A percentile compares a stretch with the other conserved stretches of the same genome.
These are phyloP conservation scores for Drosophila formosana DNA, from an alignment of 2,888 invertebrate species.

Conservation along the genomic window DNA sequence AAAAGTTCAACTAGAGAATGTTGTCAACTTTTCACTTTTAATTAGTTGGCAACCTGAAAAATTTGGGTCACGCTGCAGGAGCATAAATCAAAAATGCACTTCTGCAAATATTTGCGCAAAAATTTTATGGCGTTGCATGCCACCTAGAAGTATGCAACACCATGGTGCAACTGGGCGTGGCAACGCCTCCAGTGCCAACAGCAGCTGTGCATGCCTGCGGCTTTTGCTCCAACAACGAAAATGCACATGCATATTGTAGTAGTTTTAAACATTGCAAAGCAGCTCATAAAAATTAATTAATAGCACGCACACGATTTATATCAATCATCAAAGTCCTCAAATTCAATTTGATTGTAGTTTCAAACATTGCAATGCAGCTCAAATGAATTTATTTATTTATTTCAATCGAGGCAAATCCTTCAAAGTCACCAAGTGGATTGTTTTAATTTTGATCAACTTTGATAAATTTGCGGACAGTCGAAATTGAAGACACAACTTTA, in stretches of 20 bases:
- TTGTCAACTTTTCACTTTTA: constrained; percentile 79
- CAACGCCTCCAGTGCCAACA: neutral
- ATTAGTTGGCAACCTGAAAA: constrained; percentile 66
- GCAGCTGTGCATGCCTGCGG: constrained; percentile 41
- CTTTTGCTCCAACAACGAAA: neutral
- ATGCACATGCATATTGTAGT: neutral
- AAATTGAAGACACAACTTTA: constrained; percentile 33
- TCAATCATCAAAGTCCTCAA: no score
- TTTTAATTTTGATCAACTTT: constrained; percentile 42
- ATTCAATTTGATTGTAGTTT: no score
- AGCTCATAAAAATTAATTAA: constrained; percentile 9
- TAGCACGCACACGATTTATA: no score
- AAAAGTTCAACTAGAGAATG: constrained; percentile 61
- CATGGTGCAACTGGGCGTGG: constrained; percentile 32
- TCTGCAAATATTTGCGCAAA: constrained; percentile 66
- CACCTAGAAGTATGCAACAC: constrained; percentile 64
- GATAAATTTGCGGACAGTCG: constrained; percentile 24
- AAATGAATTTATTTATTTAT: constrained; percentile 9
- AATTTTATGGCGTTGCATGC: constrained; percentile 43
- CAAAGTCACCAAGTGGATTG: constrained; percentile 6
- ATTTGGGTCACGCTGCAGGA: constrained; percentile 67
- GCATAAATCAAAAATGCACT: constrained; percentile 73
- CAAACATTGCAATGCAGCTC: no score
- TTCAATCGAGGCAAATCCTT: constrained; percentile 34
- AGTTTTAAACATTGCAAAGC: constrained; percentile 14